Conservation (phyloP, 1,140 invertebrate species). For the Drosophila lowei region DNA sequence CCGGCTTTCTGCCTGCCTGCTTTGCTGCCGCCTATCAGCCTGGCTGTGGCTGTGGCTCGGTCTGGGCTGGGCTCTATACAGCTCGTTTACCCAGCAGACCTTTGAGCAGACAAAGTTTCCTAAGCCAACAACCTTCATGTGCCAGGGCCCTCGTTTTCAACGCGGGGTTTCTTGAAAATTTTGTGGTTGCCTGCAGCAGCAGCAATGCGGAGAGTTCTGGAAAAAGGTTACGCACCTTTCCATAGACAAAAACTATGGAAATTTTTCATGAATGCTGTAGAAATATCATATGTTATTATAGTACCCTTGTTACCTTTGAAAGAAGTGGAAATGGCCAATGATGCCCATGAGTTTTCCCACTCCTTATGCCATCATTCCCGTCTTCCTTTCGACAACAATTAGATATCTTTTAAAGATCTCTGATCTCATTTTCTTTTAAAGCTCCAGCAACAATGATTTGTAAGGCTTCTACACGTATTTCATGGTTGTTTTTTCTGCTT, state of each 20-base stretch:
- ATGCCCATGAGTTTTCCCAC: background rate
- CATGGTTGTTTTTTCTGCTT: constrained; percentile 11
- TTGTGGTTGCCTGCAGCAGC: background rate
- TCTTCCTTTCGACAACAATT: constrained; percentile 17
- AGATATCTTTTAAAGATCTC: constrained; percentile 33
- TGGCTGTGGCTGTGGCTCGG: constrained; percentile 9
- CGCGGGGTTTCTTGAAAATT: constrained; percentile 21
- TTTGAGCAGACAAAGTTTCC: constrained; percentile 40
- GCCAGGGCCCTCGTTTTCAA: constrained; percentile 39
- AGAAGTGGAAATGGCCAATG: too few species aligned
- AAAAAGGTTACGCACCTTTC: background rate
- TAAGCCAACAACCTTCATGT: constrained; percentile 46
- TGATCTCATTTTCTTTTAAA: constrained; percentile 34
- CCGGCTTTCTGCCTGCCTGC: constrained; percentile 72
- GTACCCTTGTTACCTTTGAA: too few species aligned
- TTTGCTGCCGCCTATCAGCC: constrained; percentile 14
- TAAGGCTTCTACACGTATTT: constrained; percentile 43
- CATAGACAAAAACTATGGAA: background rate
- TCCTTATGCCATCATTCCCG: background rate
- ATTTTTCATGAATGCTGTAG: background rate
- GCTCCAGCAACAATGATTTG: constrained; percentile 36
- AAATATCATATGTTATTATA: too few species aligned
- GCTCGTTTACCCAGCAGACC: constrained; percentile 60
- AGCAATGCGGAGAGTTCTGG: background rate
- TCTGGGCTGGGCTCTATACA: constrained; percentile 6